Conservation (phyloP, 2,113 vertebrate genomes). For the Amazona vittata region DNA sequence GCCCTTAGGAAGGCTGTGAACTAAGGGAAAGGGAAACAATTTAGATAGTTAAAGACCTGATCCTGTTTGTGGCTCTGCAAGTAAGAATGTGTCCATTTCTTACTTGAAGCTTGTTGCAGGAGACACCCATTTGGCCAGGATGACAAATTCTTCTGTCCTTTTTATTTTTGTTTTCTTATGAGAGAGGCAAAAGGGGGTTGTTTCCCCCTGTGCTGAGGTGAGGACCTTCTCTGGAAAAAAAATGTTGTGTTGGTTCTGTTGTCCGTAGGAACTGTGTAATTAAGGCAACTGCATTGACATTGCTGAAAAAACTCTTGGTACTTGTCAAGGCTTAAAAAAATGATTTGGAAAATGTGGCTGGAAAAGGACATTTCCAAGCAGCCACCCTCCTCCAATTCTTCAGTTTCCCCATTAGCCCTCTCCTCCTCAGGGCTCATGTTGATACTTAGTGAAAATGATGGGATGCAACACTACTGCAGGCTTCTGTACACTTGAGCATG, state of each 20-base stretch:
- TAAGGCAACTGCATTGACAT: background rate
- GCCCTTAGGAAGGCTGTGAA: background rate
- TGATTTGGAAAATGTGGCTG: slow-evolving; percentile 3
- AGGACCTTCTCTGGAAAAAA: background rate
- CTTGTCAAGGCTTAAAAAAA: background rate
- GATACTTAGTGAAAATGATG: slow-evolving; percentile 65
- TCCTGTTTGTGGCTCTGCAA: background rate
- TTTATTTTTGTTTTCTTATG: background rate
- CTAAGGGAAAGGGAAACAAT: background rate
- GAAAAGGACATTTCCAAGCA: slow-evolving; percentile 25
- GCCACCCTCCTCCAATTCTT: background rate
- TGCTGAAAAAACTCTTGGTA: background rate
- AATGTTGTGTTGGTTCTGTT: background rate
- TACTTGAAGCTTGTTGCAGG: background rate
- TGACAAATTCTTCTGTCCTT: background rate
- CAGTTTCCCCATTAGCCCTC: slow-evolving; percentile 9
- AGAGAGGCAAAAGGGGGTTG: background rate
- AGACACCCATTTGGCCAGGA: background rate
- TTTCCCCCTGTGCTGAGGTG: background rate
- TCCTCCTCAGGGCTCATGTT: slow-evolving; percentile 48
- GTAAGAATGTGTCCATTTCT: background rate
- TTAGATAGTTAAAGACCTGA: background rate
- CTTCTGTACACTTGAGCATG: slow-evolving; percentile 49
- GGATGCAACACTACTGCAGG: slow-evolving; percentile 68
- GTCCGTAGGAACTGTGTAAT: background rate